Percentiles rank a stretch among this genome's conserved stretches.
Evolutionary conservation across 2,113 vertebrate genomes (phyloP).

Genomic region (Ranitomeya imitator): DNA sequence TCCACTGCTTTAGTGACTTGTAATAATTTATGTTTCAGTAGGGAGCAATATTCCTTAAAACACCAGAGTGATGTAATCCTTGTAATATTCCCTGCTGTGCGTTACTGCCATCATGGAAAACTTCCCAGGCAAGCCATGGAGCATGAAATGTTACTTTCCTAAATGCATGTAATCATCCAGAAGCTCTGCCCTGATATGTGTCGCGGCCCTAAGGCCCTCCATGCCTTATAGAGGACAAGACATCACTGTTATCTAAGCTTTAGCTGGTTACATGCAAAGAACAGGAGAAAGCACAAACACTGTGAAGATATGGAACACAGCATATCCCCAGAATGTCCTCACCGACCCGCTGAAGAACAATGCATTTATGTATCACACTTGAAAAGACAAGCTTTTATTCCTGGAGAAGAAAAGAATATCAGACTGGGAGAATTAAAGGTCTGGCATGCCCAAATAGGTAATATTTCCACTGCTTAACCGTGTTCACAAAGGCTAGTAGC

Average conservation of each 20-base stretch:
- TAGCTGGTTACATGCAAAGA: background rate
- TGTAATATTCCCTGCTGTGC: background rate
- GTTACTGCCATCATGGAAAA: background rate
- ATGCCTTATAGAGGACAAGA: background rate
- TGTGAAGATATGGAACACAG: background rate
- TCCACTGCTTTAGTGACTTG: background rate
- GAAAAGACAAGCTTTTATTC: conserved; percentile 38
- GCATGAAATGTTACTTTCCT: background rate
- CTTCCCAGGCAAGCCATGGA: too few species aligned
- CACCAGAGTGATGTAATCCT: background rate
- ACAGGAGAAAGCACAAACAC: background rate
- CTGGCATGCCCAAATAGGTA: conserved; percentile 43
- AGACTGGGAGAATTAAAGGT: conserved; percentile 53
- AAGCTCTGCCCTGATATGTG: too few species aligned
- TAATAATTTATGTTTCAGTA: background rate
- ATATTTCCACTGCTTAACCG: conserved; percentile 47
- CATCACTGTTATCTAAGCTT: background rate
- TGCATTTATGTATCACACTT: conserved; percentile 25
- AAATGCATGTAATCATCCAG: background rate
- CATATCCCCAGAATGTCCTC: background rate
- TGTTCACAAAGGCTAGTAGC: conserved; percentile 44
- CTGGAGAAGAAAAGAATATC: conserved; percentile 33
- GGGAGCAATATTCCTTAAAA: background rate
- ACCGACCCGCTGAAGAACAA: background rate
- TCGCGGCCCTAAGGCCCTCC: too few species aligned